Base-by-base conservation (phyloP, 2,113 vertebrate species). In the Macquaria australasica region DNA sequence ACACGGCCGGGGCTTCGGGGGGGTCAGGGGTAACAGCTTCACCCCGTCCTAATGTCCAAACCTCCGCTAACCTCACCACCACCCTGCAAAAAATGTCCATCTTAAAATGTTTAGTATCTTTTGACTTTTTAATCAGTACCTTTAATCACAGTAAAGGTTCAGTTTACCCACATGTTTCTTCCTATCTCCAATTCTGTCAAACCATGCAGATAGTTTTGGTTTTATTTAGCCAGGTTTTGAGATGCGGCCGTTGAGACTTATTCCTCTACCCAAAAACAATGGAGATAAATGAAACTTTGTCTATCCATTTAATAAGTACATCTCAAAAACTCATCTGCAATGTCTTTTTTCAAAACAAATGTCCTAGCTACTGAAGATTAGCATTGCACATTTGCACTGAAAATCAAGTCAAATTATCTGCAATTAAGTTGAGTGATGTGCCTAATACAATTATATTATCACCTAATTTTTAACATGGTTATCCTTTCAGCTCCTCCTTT, bases 1-100 rank as follows among this genome's bases (percentile, higher is more conserved):
- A 88, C 84, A 60, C 5, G 31, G 72, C 59, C 55, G 1, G 53
- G 53, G 60, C 72, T 60, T 68, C 62, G 6, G 68, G 31, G 73
- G 88, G 88, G 85, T 91, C 83, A 86, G 82, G 62, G 73, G 73
- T 83, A 25, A 79, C 73, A 1, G 77, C 71, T 80, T 59, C 50
- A 59, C 37, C 63, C 66, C 21, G 31, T 60, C 67, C 43, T 37
- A 6, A 51, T 73, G 76, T 86, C 76, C 45, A 18, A 83, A 18
- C 77, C 55, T 66, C 74, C 51, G 64, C 53, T 80, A 5, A 71
- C n/a, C 53, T 16, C 67, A 16, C 43, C 51, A 20, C 45, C 69
- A 4, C 5, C 70, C 66, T 53, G 76, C 71, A 72, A 66, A 64
- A 79, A 77, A 58, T 9, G 6, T 25, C 68, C 31, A 25, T n/a